Conservation (phyloP, 2,888 invertebrate genomes). For the Drosophila hamatofila region DNA sequence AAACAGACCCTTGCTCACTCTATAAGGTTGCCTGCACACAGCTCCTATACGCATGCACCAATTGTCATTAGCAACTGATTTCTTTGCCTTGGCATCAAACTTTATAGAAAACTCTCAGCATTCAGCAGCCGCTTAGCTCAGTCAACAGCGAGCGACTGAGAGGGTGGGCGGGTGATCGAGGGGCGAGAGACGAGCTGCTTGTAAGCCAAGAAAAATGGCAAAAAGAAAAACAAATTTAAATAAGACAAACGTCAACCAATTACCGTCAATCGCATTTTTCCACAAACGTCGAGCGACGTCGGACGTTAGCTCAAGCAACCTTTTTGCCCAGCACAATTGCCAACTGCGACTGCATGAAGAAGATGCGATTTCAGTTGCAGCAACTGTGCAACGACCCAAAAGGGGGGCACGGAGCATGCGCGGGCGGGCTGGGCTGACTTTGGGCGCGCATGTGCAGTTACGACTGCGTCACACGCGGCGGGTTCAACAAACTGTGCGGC, state of each 20-base stretch:
- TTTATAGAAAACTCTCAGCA: conserved; percentile 15
- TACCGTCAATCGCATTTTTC: conserved; percentile 82
- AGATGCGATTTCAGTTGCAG: conserved; percentile 22
- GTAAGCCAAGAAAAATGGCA: conserved; percentile 43
- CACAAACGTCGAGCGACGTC: conserved; percentile 50
- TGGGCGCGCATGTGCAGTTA: conserved; percentile 78
- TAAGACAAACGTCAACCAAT: conserved; percentile 82
- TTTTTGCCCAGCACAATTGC: conserved; percentile 71
- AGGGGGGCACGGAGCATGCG: conserved; percentile 11
- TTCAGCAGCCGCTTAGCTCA: conserved; percentile 30
- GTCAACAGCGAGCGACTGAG: conserved; percentile 25
- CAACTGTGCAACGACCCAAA: neutral
- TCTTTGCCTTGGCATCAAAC: conserved; percentile 24
- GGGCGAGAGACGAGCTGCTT: conserved; percentile 2
- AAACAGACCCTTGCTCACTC: conserved; percentile 5
- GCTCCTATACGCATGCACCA: conserved; percentile 8
- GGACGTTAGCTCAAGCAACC: conserved; percentile 50
- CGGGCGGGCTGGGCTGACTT: conserved; percentile 41
- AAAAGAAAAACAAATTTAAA: conserved; percentile 82
- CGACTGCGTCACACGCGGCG: conserved; percentile 72
- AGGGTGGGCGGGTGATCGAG: conserved; percentile 21
- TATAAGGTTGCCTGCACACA: neutral
- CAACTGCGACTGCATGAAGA: conserved; percentile 45
- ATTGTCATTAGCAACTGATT: conserved; percentile 42
- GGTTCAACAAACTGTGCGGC: conserved; percentile 75